Evolutionary conservation across 2,797 vertebrate genomes (phyloP), one percentile per base, ranked within the genome.

Genomic region (Fringilla coelebs): DNA sequence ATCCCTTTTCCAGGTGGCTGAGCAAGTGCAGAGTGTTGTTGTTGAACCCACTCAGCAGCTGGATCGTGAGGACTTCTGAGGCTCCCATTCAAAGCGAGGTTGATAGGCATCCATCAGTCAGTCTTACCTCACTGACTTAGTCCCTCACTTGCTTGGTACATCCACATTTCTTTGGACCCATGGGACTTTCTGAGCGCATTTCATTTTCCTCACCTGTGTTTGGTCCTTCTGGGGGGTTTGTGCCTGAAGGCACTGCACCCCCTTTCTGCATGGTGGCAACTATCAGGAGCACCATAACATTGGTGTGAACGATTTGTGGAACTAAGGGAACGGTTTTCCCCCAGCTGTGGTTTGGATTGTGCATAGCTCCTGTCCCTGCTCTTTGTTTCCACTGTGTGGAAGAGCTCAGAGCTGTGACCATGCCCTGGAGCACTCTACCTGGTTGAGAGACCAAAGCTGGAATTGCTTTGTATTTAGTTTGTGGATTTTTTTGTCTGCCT

Each of bases 171-270:
- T n/a, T 76, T 73, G 17, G 31, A 43, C 18, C 29, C 21, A 36
- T 29, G 65, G 17, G 12, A 82, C 55, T 43, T 90, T 52, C 45
- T 1, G 7, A 95, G 25, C 29, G 18, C 0, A 0, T 76, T 78
- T 89, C 6, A 11, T 3, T 1, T 48, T 85, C 25, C 29, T 79
- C 17, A 40, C 11, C 10, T 3, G 0, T 0, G 0, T 67, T 63
- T 43, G 15, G 21, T 57, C 31, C 52, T 73, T 55, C 2, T 7
- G 3, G 21, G 12, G 48, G 29, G 3, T 25, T 78, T 25, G 10
- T 48, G 10, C 48, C 52, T 1, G 3, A 52, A 83, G 52, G 17
- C 0, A 0, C n/a, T 74, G 40, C 72, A 71, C 13, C 19, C 17
- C 5, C 25, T 67, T 1, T 1, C 2, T 2, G 16, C 20, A 2